Evolutionary conservation across 53 echinoderm and acorn worm species (phyloP).

Genomic region (Luidia sarsii): DNA sequence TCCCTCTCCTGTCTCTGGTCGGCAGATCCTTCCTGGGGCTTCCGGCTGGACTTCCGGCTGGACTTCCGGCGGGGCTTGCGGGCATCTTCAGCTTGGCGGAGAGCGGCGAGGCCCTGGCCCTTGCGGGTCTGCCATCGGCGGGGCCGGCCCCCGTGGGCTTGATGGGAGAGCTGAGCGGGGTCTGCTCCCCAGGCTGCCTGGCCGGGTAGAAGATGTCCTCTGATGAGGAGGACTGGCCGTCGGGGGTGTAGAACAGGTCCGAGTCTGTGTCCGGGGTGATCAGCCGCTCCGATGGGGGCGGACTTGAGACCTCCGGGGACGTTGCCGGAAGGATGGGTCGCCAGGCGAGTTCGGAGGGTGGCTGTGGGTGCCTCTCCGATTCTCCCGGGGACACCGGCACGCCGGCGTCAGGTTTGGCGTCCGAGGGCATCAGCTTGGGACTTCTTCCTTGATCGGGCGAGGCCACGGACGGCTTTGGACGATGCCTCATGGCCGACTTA

Average conservation of each 20-base stretch:
- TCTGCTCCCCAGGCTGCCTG: conserved; percentile 18
- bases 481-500: neutral
- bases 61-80: too few relatives aligned
- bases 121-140: neutral
- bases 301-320: conserved; percentile 2
- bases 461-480: neutral
- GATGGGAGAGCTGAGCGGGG: neutral
- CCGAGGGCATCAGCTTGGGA: too few relatives aligned
- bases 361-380: conserved; percentile 2
- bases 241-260: conserved; percentile 36
- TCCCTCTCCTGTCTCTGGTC: neutral
- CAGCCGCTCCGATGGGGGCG: conserved; percentile 28
- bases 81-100: too few relatives aligned
- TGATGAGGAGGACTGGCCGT: conserved; percentile 18
- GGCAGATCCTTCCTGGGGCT: neutral
- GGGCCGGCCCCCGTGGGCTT: neutral
- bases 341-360: conserved; percentile 33
- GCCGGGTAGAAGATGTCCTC: conserved; percentile 47
- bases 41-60: too few relatives aligned
- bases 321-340: neutral
- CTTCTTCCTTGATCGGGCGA: neutral
- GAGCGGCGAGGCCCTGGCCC: neutral
- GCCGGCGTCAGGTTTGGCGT: too few relatives aligned
- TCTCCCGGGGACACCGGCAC: neutral
- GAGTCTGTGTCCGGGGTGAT: conserved; percentile 44